These are phyloP conservation scores for Epizoanthus illoricatus DNA, from an alignment of 92 coral and sea anemone species.

Conservation along the genomic window DNA sequence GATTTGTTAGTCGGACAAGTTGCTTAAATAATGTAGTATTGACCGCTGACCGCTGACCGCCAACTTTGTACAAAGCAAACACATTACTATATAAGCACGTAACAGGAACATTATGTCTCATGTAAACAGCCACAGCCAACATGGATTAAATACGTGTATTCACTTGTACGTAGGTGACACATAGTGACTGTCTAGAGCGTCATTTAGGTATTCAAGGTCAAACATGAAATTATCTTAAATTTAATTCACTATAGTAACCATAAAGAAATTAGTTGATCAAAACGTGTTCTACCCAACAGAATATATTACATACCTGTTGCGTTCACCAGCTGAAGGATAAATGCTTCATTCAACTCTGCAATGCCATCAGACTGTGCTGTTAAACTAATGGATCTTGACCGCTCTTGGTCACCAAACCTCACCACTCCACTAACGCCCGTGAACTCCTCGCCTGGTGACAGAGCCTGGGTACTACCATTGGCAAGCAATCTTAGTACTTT, in stretches of 20 bases:
- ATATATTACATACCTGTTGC: constrained; percentile 73
- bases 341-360: constrained; percentile 85
- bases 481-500: constrained; percentile 51
- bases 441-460: constrained; percentile 78
- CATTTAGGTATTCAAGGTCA: neutral
- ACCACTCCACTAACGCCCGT: constrained; percentile 53
- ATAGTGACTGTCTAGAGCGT: too few species aligned
- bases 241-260: neutral
- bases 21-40: too few species aligned
- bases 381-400: constrained; percentile 44
- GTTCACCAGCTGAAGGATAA: constrained; percentile 73
- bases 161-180: too few species aligned
- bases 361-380: constrained; percentile 59
- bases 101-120: too few species aligned
- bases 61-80: too few species aligned
- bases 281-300: too few species aligned
- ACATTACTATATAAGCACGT: too few species aligned
- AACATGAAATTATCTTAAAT: neutral
- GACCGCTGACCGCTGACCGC: too few species aligned
- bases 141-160: too few species aligned
- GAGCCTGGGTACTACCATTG: constrained; percentile 51
- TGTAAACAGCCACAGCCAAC: too few species aligned
- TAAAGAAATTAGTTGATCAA: neutral
- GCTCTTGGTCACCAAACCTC: constrained; percentile 54
- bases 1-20: too few species aligned